Evolutionary conservation across 2,113 vertebrate species (phyloP), one percentile per base, ranked within the genome.

Genomic region (Coryphaenoides rupestris): DNA sequence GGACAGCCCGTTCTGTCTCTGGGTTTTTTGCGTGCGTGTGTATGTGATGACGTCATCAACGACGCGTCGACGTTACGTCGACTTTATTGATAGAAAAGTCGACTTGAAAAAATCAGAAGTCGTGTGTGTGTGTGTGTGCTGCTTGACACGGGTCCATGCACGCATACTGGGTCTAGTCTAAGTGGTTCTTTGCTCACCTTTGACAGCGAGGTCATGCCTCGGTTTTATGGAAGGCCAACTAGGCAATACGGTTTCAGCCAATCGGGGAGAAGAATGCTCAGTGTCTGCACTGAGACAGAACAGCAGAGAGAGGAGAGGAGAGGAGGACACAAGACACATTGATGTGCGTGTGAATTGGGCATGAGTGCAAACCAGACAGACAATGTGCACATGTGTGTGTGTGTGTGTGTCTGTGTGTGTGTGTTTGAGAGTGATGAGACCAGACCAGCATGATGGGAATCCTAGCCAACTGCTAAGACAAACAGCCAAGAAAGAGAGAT

Each of bases 381-480:
- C n/a, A n/a, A n/a, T 19, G 60, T 54, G 61, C 19, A 58, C 62
- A 69, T 63, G 50, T 62, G 58, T 19, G 54, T 55, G n/a, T 68
- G 50, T 65, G 65, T 65, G 73, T 67, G 73, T 74, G 54, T 68
- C 24, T 65, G 56, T 24, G 53, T 64, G 54, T 58, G 67, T 66
- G 70, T 68, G 75, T 67, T 67, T 66, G 69, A 84, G 70, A 64
- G 58, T 74, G 81, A 90, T 89, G 87, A 86, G 80, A 81, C 61
- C 78, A 78, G 80, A 87, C 62, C 79, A 81, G 77, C 70, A 64
- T 89, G 84, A 88, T 78, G 77, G 73, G n/a, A 82, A 89, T 83
- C 79, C 74, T 78, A 85, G 74, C 76, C 83, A 68, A 87, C 78
- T 83, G 86, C 83, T 83, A 88, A 90, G 73, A 88, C 82, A 89